Percentiles rank a stretch among this genome's conserved stretches.
Evolutionary conservation across 1,140 invertebrate species (phyloP).

Genomic region (Streblospio benedicti): DNA sequence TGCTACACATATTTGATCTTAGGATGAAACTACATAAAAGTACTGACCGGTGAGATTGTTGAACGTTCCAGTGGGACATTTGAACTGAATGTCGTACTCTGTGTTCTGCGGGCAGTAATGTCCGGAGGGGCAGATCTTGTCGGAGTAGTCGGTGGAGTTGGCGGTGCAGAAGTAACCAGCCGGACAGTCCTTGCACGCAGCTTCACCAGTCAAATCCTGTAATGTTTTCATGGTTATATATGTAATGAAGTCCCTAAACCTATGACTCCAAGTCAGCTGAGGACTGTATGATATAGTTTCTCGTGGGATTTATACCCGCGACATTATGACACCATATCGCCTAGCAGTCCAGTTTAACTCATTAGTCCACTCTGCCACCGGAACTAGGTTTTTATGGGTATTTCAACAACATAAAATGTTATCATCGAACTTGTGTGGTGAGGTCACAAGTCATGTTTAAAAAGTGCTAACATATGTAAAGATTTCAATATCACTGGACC

Average conservation of each 20-base stretch:
- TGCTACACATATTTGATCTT: not conserved
- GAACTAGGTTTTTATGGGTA: not conserved
- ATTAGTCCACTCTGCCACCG: not conserved
- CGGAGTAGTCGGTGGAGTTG: slow-evolving; percentile 34
- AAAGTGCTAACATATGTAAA: too few relatives aligned
- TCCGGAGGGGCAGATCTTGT: slow-evolving; percentile 30
- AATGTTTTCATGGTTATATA: too few relatives aligned
- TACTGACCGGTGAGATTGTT: slow-evolving; percentile 32
- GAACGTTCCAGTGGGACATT: slow-evolving; percentile 36
- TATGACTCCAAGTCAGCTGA: not conserved
- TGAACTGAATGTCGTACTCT: slow-evolving; percentile 24
- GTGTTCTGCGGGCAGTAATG: slow-evolving; percentile 38
- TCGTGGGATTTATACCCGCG: not conserved
- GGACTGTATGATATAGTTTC: not conserved
- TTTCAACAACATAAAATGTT: too few relatives aligned
- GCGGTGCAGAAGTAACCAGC: slow-evolving; percentile 38
- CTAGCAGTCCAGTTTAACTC: not conserved
- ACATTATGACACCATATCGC: not conserved
- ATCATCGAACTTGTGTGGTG: too few relatives aligned
- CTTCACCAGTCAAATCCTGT: slow-evolving; percentile 31
- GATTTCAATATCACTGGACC: too few relatives aligned
- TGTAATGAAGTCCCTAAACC: not conserved
- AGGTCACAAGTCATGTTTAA: too few relatives aligned
- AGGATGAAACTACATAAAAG: not conserved
- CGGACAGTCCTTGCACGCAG: slow-evolving; percentile 31